Base-by-base conservation (phyloP, 2,797 vertebrate species). In the Perdix hodgsoniae region DNA sequence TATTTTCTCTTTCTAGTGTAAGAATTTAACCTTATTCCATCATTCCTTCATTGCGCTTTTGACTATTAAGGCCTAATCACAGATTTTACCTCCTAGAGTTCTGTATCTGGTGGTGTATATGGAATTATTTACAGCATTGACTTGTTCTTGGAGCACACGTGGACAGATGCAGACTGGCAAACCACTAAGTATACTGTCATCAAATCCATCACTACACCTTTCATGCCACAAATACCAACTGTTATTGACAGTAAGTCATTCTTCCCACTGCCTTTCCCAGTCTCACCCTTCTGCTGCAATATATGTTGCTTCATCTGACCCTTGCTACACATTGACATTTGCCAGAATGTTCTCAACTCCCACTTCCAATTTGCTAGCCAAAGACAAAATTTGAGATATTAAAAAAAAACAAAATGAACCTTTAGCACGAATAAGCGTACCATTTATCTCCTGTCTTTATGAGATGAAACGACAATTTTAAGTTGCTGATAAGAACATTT, bases 161-260 rank as follows among this genome's bases (percentile, higher is more conserved):
- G 97, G 96, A 86, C 37, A 3, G 95, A 96, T 66, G 88, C 75
- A 78, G 95, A 83, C 1, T 95, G 95, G 95, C 95, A 97, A 77
- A 88, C 93, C 31, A 97, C 97, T 0, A 97, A 97, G 54, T 95
- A 97, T 10, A 95, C 87, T 13, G 71, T 96, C 63, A 40, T 96
- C 82, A 96, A 95, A 78, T 90, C 95, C 86, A 91, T 94, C 88
- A 93, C 84, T 52, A 96, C 95, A 21, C 96, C 95, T 60, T 97
- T 97, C 91, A 84, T 91, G 89, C 93, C 96, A 92, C 91, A 83
- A 82, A 95, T 87, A 65, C 95, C 95, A 91, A 85, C 60, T 14
- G 45, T 97, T 57, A 64, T 39, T 73, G 92, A 96, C 69, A 95
- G 97, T 97, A 95, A 97, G 96, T 95, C 26, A 31, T 59, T 71